Evolutionary conservation across 1,140 invertebrate species (phyloP).

Genomic region (Sweltsa coloradensis): DNA sequence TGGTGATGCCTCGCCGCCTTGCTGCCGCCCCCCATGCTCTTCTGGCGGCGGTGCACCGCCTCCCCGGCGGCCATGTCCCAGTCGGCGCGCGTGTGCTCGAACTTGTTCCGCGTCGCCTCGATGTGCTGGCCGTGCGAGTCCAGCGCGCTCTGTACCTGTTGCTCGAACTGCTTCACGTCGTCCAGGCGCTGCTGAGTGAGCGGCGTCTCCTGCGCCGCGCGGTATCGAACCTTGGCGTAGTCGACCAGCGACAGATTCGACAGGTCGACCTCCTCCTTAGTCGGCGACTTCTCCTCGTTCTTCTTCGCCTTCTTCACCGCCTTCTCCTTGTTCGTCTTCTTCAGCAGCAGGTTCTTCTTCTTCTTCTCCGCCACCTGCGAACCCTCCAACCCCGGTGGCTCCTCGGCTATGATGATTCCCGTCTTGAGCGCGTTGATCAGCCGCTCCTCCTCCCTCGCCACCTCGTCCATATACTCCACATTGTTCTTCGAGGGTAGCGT

Average conservation of each 20-base stretch:
- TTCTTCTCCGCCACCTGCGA: slow-evolving; percentile 7
- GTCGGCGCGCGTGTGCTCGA: slow-evolving; percentile 25
- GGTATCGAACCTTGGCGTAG: slow-evolving; percentile 51
- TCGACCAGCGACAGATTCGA: slow-evolving; percentile 41
- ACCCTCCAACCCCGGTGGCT: slow-evolving; percentile 17
- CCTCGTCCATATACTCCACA: slow-evolving; percentile 39
- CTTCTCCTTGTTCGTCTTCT: slow-evolving; percentile 1
- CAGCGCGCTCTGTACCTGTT: slow-evolving; percentile 27
- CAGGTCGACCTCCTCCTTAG: slow-evolving; percentile 17
- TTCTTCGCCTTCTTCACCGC: background rate
- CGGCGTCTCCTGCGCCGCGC: slow-evolving; percentile 38
- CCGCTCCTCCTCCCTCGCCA: slow-evolving; percentile 64
- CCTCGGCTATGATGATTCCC: slow-evolving; percentile 51
- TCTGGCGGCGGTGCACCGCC: slow-evolving; percentile 24
- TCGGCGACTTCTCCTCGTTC: background rate
- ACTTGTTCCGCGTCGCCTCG: slow-evolving; percentile 33
- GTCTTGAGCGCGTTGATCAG: slow-evolving; percentile 66
- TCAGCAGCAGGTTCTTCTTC: slow-evolving; percentile 9
- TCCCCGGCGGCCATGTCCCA: slow-evolving; percentile 23
- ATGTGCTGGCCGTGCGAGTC: slow-evolving; percentile 26
- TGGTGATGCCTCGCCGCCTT: slow-evolving; percentile 21
- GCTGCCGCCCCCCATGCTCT: background rate
- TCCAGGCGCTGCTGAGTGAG: slow-evolving; percentile 38
- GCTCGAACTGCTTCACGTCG: slow-evolving; percentile 33
- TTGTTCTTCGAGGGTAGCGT: slow-evolving; percentile 20